A percentile compares a stretch with the other conserved stretches of the same genome.
These are phyloP conservation scores for Eumeta japonica DNA, from an alignment of 1,140 invertebrate species.

Conservation along the genomic window DNA sequence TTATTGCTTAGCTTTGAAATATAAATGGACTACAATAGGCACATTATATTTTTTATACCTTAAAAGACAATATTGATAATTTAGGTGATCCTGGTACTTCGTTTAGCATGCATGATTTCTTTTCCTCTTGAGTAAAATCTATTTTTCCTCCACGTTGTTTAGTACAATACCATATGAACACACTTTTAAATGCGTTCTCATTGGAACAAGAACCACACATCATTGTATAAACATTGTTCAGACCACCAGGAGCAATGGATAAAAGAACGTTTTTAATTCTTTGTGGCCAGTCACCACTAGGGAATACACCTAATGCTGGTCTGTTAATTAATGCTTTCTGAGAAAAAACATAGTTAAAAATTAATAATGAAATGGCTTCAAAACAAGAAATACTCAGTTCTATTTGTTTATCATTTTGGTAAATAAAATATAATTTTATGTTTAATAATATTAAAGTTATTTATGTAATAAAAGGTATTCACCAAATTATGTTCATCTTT, in stretches of 20 bases:
- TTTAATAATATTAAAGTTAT: too few species aligned
- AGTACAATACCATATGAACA: conserved; percentile 74
- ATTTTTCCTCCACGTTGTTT: conserved; percentile 65
- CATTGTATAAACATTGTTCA: conserved; percentile 86
- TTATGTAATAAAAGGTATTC: too few species aligned
- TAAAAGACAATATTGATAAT: conserved; percentile 86
- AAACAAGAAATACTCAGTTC: too few species aligned
- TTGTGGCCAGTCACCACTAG: conserved; percentile 79
- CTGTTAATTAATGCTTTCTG: conserved; percentile 88
- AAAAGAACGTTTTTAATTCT: conserved; percentile 74
- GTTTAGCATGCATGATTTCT: conserved; percentile 82
- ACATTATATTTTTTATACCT: too few species aligned
- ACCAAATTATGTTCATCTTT: conserved; percentile 71
- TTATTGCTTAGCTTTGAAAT: too few species aligned
- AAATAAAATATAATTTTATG: too few species aligned
- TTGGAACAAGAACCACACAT: conserved; percentile 96
- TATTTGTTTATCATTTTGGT: too few species aligned
- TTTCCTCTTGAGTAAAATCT: conserved; percentile 75
- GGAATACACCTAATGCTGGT: conserved; percentile 90
- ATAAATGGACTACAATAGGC: too few species aligned
- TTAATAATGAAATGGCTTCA: too few species aligned
- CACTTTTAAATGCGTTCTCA: conserved; percentile 93
- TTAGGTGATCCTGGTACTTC: conserved; percentile 79
- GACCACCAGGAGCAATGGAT: conserved; percentile 77
- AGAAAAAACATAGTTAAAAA: too few species aligned